Evolutionary conservation across 53 echinoderm and acorn worm genomes (phyloP), one percentile per base, ranked within the genome.

Genomic region (Paracentrotus lividus): DNA sequence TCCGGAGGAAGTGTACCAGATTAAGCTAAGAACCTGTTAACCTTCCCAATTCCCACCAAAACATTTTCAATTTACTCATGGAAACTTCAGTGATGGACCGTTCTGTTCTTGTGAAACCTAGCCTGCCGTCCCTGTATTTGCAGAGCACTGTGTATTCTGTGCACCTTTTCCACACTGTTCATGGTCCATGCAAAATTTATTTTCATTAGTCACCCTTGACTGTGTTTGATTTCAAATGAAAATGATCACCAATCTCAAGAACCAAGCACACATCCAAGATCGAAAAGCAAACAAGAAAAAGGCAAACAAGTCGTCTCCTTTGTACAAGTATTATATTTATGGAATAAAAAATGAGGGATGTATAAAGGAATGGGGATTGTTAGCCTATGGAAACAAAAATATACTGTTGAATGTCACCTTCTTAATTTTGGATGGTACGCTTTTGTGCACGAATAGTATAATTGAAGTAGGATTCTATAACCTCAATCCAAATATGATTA

Each of bases 181-280:
- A 86, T 86, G 86, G 86, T 86, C 55, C 31, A 18, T 34, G 56
- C 57, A 86, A 34, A 56, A 86, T 86, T 86, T 56, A 9, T 86
- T 86, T 86, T 86, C 86, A 86, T 86, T 86, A 86, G 86, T 86
- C 86, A 34, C 86, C 24, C 47, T 47, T 29, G 49, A 49, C 32
- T 29, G 12, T 85, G 85, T 86, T 86, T 86, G 86, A 38, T 56
- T 56, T 86, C 36, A 86, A 86, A 56, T 86, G 86, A 86, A 86
- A 86, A 86, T 86, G 86, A 86, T 86, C 86, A 56, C 86, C 56
- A 55, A 56, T 29, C 86, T 86, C 86, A 86, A 86, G 86, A 86
- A 14, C 86, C 42, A 56, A 86, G 34, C 86, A 86, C 29, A 86
- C 86, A 86, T 38, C 34, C 56, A 86, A 86, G 86, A 57, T 86